phyloP scores from a whole-genome alignment of 2,888 invertebrate species.

The Ditylenchus weischeri region DNA sequence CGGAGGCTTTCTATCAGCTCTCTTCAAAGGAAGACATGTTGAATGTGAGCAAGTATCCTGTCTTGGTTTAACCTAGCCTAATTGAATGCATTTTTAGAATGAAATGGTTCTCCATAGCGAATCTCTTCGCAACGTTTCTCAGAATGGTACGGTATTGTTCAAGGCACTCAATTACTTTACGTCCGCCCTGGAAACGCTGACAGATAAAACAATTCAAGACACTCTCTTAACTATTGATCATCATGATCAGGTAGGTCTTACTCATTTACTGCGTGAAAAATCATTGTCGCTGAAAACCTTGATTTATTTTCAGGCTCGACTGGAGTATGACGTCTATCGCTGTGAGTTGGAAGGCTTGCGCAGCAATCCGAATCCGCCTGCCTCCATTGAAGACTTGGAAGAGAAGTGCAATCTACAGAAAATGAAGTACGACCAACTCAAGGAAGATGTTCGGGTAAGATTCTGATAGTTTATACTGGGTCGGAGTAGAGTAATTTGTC shows the following conservation, averaged over 20 bases:
- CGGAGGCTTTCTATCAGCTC: slow-evolving; percentile 88
- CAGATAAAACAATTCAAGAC: slow-evolving; percentile 96
- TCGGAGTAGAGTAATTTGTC: no score
- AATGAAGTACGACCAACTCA: slow-evolving; percentile 83
- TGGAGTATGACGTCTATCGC: slow-evolving; percentile 96
- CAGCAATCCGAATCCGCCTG: slow-evolving; percentile 64
- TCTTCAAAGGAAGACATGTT: slow-evolving; percentile 90
- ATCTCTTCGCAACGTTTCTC: slow-evolving; percentile 10
- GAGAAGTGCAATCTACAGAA: slow-evolving; percentile 79
- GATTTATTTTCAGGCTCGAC: slow-evolving; percentile 62
- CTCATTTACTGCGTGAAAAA: not conserved
- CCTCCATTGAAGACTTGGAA: slow-evolving; percentile 68
- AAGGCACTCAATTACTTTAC: slow-evolving; percentile 67
- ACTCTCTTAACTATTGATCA: slow-evolving; percentile 75
- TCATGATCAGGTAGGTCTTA: slow-evolving; percentile 66
- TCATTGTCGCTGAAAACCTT: slow-evolving; percentile 59
- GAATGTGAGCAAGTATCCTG: slow-evolving; percentile 62
- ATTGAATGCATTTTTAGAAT: slow-evolving; percentile 1
- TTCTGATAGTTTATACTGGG: not conserved
- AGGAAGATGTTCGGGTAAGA: slow-evolving; percentile 77
- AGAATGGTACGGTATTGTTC: slow-evolving; percentile 11
- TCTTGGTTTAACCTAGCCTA: not conserved
- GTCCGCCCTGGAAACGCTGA: slow-evolving; percentile 87
- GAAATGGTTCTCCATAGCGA: slow-evolving; percentile 11
- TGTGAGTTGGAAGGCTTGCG: slow-evolving; percentile 83